A percentile compares a stretch with the other conserved stretches of the same genome.
These are phyloP conservation scores for Dicaeum eximium DNA, from an alignment of 2,113 vertebrate genomes.

Conservation along the genomic window DNA sequence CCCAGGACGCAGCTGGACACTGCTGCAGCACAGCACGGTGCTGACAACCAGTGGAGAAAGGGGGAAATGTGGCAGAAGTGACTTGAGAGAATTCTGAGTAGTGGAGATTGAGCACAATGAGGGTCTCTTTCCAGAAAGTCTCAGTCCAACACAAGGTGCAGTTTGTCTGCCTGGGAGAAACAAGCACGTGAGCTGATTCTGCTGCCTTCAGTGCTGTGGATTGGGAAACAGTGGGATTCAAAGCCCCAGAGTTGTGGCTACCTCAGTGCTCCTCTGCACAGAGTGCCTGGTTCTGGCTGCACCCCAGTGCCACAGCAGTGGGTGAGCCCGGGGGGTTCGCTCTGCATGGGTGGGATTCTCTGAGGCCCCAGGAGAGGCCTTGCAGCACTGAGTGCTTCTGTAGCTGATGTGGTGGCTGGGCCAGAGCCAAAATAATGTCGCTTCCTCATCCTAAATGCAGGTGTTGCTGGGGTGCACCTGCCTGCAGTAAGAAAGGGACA, in stretches of 20 bases:
- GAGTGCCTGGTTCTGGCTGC: not conserved
- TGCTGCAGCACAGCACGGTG: not conserved
- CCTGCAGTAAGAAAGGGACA: not conserved
- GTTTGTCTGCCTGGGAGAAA: not conserved
- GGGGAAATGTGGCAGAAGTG: not conserved
- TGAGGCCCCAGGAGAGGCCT: not conserved
- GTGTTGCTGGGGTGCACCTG: not conserved
- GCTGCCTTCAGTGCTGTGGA: not conserved
- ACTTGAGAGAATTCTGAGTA: not conserved
- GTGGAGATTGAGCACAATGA: rapidly evolving
- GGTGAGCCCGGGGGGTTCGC: rapidly evolving
- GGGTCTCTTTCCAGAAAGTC: not conserved
- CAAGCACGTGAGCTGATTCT: not conserved
- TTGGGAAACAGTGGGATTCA: not conserved
- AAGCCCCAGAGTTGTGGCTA: not conserved
- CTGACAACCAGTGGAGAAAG: constrained; percentile 39
- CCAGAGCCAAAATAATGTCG: not conserved
- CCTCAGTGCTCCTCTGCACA: not conserved
- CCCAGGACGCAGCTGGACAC: not conserved
- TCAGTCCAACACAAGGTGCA: not conserved
- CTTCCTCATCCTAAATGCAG: not conserved
- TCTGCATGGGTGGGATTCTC: rapidly evolving
- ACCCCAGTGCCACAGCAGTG: not conserved
- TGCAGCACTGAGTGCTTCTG: rapidly evolving
- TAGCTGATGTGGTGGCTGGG: not conserved